Conservation (phyloP, 2,113 vertebrate species). For the Colius striatus region DNA sequence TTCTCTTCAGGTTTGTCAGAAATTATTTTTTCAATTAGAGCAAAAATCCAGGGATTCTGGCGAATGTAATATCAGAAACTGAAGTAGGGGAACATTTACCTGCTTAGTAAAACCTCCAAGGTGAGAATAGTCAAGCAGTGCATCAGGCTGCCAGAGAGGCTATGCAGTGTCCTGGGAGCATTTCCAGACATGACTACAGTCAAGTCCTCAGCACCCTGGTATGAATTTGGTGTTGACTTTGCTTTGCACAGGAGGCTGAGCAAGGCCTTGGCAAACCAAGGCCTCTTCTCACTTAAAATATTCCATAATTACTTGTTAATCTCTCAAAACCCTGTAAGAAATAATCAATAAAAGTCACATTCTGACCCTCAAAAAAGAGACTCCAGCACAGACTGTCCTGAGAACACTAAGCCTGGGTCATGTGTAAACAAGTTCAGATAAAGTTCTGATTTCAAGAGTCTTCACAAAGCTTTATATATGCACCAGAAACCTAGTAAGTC, state of each 20-base stretch:
- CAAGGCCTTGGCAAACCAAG: background rate
- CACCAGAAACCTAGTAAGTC: background rate
- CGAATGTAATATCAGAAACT: background rate
- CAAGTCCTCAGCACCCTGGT: background rate
- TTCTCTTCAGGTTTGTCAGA: background rate
- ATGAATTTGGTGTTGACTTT: background rate
- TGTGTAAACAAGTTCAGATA: background rate
- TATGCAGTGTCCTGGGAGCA: background rate
- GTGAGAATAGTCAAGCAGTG: background rate
- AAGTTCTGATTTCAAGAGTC: background rate
- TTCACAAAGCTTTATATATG: background rate
- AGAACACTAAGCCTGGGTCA: background rate
- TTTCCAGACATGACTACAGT: background rate
- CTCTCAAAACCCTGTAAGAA: background rate
- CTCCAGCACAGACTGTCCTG: background rate
- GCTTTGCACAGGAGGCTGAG: background rate
- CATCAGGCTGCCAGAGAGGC: background rate
- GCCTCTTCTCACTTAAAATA: background rate
- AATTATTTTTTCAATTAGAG: background rate
- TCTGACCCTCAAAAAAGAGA: background rate
- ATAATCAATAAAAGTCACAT: background rate
- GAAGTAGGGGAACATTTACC: background rate
- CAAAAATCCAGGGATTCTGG: background rate
- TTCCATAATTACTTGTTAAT: background rate
- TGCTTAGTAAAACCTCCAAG: background rate